These are phyloP conservation scores for Carduelis carduelis DNA, from an alignment of 2,797 vertebrate genomes.

Conservation along the genomic window DNA sequence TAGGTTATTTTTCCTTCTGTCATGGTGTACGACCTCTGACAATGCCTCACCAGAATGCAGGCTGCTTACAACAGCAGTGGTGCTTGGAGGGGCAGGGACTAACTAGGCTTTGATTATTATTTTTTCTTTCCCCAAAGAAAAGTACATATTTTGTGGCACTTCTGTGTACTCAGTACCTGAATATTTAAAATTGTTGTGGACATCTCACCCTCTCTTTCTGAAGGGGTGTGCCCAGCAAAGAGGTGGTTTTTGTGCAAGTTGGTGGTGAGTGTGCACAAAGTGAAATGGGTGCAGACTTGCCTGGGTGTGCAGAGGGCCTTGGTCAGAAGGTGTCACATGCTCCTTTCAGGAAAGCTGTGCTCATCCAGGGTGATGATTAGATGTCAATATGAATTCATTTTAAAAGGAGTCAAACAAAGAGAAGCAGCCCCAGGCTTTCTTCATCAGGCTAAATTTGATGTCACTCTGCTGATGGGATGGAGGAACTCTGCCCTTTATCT, in stretches of 20 bases:
- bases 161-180: not conserved
- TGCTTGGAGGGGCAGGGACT: not conserved
- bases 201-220: not conserved
- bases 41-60: not conserved
- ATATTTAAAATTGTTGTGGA: fast-evolving
- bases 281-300: not conserved
- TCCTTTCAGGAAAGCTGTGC: not conserved
- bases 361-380: not conserved
- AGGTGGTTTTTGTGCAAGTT: not conserved
- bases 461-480: not conserved
- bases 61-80: not conserved
- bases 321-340: not conserved
- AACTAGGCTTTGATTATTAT: not conserved
- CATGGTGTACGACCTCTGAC: not conserved
- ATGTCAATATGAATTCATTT: not conserved
- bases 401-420: not conserved
- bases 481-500: not conserved
- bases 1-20: not conserved
- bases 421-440: not conserved
- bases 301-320: not conserved
- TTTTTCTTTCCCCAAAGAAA: not conserved
- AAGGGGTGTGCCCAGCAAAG: not conserved
- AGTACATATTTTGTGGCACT: not conserved
- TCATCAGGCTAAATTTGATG: not conserved
- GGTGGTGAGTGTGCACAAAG: fast-evolving